Evolutionary conservation across 2,113 vertebrate species (phyloP).

Genomic region (Rallus limicola): DNA sequence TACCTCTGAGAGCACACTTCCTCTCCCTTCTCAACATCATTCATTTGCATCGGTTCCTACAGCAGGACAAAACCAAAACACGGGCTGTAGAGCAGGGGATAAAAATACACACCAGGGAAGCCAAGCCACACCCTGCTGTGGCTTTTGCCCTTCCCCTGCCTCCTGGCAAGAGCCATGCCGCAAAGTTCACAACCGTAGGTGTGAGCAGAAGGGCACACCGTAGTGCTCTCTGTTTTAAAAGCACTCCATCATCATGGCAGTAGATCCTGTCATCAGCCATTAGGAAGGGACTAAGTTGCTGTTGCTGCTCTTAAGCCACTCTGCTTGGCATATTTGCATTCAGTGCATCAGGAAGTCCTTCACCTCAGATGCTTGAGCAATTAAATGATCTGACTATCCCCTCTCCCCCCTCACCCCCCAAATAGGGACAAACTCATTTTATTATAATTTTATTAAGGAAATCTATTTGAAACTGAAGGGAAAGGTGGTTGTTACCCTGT

Average conservation of each 20-base stretch:
- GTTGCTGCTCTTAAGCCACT: background rate
- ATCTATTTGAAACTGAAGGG: background rate
- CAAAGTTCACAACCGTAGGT: background rate
- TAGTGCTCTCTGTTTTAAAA: background rate
- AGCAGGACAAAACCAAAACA: background rate
- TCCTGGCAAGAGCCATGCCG: background rate
- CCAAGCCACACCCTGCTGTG: background rate
- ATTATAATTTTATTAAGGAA: background rate
- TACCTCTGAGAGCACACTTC: background rate
- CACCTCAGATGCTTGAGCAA: rapidly evolving
- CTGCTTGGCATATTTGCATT: background rate
- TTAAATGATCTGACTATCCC: background rate
- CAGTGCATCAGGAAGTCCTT: background rate
- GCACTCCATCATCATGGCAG: background rate
- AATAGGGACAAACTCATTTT: background rate
- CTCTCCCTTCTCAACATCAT: background rate
- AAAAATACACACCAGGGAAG: background rate
- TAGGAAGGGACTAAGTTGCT: background rate
- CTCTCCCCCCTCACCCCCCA: too few relatives aligned
- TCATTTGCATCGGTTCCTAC: background rate
- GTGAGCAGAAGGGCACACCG: background rate
- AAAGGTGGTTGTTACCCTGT: background rate
- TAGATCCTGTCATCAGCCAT: background rate
- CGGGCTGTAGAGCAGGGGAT: background rate
- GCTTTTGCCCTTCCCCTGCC: background rate